phyloP scores from a whole-genome alignment of 2,797 vertebrate genomes.

The Perdix hodgsoniae region DNA sequence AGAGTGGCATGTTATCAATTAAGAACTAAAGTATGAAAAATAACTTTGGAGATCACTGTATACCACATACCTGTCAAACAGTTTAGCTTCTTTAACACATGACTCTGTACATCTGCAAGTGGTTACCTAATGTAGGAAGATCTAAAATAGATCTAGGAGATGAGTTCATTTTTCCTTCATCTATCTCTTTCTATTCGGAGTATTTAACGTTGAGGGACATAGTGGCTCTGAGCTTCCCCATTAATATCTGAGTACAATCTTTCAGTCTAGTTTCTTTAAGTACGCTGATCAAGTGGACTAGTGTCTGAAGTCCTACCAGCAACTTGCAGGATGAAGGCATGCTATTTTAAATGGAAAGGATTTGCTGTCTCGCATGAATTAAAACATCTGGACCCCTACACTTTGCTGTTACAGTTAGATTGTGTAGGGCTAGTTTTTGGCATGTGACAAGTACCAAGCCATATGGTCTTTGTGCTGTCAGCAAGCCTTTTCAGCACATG shows the following conservation, averaged over 20 bases:
- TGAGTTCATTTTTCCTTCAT: background rate
- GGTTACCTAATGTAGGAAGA: background rate
- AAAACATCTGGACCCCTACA: constrained; percentile 56
- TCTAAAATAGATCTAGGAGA: background rate
- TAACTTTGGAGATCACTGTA: background rate
- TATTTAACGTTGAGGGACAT: background rate
- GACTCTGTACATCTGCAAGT: background rate
- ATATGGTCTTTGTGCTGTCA: constrained; percentile 23
- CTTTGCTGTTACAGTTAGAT: constrained; percentile 29
- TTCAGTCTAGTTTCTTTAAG: constrained; percentile 44
- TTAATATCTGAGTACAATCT: constrained; percentile 31
- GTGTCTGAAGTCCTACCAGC: constrained; percentile 54
- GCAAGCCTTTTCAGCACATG: constrained; percentile 20
- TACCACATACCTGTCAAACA: background rate
- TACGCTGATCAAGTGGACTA: background rate
- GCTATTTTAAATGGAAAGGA: constrained; percentile 29
- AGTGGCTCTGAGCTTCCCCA: background rate
- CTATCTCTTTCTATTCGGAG: background rate
- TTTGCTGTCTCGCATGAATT: constrained; percentile 56
- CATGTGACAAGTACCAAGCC: background rate
- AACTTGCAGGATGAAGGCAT: constrained; percentile 16
- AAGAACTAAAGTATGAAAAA: background rate
- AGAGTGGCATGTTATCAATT: background rate
- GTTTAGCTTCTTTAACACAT: background rate
- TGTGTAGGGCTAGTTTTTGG: constrained; percentile 3